Evolutionary conservation across 2,888 invertebrate species (phyloP), one percentile per base, ranked within the genome.

Genomic region (Acheta domesticus): DNA sequence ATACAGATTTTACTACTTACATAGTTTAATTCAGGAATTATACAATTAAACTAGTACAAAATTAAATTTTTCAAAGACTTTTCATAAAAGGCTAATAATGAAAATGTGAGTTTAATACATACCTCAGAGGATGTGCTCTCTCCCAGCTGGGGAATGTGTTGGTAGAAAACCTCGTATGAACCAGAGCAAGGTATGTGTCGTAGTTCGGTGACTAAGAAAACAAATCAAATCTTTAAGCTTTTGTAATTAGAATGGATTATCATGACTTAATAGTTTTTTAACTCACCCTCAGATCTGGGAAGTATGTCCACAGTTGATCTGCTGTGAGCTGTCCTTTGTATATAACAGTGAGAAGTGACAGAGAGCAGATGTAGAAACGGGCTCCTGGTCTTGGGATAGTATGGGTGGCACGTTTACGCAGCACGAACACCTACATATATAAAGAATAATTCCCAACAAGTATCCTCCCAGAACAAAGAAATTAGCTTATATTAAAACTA

Each of bases 111-210:
- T 36, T n/a, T n/a, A 5, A 5, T 36, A 36, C 5, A 36, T 86
- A 95, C 95, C 98, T 93, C 85, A 98, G 90, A 19, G 99, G 99
- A 89, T 99, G 99, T 21, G 99, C 99, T 84, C 99, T 91, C 88
- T 99, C 98, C 99, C 99, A 99, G 86, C 96, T 97, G 77, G 99
- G 99, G 87, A 99, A 99, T 48, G 99, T 99, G 88, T 99, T 99
- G 83, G 99, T 99, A 19, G 99, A 99, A 90, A 99, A 99, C 83
- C 99, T 91, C 74, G 98, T 98, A 87, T 99, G 99, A 12, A 99
- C 98, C 86, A 99, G 88, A 75, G 99, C 97, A 87, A 99, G 88
- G 88, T 99, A 98, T 3, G 98, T 97, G 84, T 96, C 94, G 88
- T 95, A 99, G 83, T 91, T 90, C 1, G 94, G 93, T 88, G 91